Percentiles rank a stretch among this genome's conserved stretches.
Evolutionary conservation across 2,113 vertebrate species (phyloP).

Genomic region (Mobula hypostoma): DNA sequence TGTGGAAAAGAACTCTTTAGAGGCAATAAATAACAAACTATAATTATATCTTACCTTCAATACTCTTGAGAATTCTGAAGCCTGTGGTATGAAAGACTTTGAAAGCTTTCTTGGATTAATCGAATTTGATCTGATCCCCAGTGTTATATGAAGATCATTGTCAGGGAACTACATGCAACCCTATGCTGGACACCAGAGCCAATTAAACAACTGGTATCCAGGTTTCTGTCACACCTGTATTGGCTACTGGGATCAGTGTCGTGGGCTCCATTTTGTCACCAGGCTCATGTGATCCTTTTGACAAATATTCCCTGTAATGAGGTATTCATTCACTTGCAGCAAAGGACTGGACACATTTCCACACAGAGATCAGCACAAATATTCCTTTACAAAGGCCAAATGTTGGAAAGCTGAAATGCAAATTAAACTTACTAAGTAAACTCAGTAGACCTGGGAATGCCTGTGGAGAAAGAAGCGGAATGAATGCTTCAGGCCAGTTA

Average conservation of each 20-base stretch:
- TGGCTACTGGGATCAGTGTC: background rate
- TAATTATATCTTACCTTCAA: slow-evolving; percentile 3
- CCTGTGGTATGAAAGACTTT: background rate
- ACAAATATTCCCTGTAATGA: background rate
- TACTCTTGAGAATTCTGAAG: background rate
- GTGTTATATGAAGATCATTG: background rate
- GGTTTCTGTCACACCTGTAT: background rate
- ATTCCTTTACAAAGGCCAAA: background rate
- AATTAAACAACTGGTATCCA: background rate
- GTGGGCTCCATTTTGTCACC: background rate
- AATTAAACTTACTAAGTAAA: background rate
- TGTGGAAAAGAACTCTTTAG: background rate
- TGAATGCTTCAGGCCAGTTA: too few relatives aligned
- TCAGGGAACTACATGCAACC: background rate
- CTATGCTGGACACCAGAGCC: too few relatives aligned
- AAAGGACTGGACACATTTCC: background rate
- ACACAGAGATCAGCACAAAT: background rate
- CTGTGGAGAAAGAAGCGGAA: too few relatives aligned
- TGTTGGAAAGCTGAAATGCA: background rate
- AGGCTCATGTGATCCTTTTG: background rate
- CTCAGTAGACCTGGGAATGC: too few relatives aligned
- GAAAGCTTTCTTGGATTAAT: slow-evolving; percentile 11
- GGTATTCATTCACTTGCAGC: background rate
- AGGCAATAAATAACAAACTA: background rate
- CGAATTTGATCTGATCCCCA: slow-evolving; percentile 8